Conservation (phyloP, 2,888 invertebrate species). For the Drosophila meridionalis region DNA sequence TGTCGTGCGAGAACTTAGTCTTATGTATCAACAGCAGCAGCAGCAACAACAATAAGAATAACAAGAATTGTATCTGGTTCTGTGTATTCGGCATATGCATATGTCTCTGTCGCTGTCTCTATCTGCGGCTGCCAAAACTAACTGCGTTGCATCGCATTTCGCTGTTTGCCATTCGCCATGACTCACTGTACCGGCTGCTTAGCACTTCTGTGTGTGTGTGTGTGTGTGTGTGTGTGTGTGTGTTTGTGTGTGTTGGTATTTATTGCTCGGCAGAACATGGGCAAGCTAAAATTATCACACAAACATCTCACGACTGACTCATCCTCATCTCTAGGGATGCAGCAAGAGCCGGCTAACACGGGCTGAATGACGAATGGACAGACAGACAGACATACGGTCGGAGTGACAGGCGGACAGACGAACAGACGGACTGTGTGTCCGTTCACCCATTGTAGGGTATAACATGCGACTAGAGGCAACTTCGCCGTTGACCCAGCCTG, state of each 20-base stretch:
- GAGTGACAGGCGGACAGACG: background rate
- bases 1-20: conserved; percentile 20
- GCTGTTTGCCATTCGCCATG: conserved; percentile 39
- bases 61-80: conserved; percentile 27
- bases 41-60: conserved; percentile 1
- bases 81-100: conserved; percentile 9
- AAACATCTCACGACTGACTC: conserved; percentile 39
- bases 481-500: background rate
- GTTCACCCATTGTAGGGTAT: background rate
- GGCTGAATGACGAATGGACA: background rate
- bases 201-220: conserved; percentile 17
- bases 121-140: conserved; percentile 48
- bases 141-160: conserved; percentile 50
- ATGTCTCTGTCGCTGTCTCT: conserved; percentile 18
- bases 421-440: background rate
- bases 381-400: background rate
- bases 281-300: conserved; percentile 51
- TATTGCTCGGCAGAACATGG: conserved; percentile 50
- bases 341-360: conserved; percentile 3
- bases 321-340: conserved; percentile 30
- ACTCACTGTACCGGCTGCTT: conserved; percentile 44
- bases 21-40: conserved; percentile 6
- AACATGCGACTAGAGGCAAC: background rate
- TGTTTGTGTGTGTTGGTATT: conserved; percentile 41
- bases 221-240: conserved; percentile 21